A percentile compares a stretch with the other conserved stretches of the same genome.
These are phyloP conservation scores for Nothocercus julius DNA, from an alignment of 2,113 vertebrate species.

Conservation along the genomic window DNA sequence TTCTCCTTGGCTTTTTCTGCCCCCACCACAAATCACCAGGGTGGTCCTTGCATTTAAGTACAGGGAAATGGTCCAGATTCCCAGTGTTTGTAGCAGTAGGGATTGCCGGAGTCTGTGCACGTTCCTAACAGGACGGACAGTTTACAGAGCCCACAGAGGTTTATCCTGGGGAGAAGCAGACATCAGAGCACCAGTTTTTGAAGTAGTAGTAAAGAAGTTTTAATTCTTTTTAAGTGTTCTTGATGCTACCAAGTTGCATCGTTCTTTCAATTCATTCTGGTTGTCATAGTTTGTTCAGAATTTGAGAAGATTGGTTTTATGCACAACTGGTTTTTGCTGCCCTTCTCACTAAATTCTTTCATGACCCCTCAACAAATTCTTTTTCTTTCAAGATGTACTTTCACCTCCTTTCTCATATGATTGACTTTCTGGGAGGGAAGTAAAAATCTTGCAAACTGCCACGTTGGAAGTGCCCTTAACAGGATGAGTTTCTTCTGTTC, in stretches of 20 bases:
- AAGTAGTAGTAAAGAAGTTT: neutral
- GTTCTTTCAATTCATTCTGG: neutral
- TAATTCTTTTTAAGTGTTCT: neutral
- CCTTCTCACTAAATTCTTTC: neutral
- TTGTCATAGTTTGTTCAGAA: neutral
- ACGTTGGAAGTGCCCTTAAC: neutral
- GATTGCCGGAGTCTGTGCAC: neutral
- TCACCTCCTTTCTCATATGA: neutral
- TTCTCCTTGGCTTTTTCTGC: neutral
- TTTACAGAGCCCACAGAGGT: neutral
- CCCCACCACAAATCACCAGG: neutral
- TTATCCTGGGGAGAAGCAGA: rapidly evolving
- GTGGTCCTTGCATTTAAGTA: neutral
- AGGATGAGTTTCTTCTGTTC: neutral
- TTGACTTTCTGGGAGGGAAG: neutral
- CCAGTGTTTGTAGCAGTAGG: neutral
- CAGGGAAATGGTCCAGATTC: neutral
- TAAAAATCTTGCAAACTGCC: neutral
- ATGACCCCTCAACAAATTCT: neutral
- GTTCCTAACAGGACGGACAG: neutral
- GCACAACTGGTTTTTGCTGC: neutral
- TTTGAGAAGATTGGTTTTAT: neutral
- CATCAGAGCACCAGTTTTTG: neutral
- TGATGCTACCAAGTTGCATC: neutral
- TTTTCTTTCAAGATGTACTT: neutral